phyloP scores from a whole-genome alignment of 2,113 vertebrate genomes.

The Scomber japonicus region DNA sequence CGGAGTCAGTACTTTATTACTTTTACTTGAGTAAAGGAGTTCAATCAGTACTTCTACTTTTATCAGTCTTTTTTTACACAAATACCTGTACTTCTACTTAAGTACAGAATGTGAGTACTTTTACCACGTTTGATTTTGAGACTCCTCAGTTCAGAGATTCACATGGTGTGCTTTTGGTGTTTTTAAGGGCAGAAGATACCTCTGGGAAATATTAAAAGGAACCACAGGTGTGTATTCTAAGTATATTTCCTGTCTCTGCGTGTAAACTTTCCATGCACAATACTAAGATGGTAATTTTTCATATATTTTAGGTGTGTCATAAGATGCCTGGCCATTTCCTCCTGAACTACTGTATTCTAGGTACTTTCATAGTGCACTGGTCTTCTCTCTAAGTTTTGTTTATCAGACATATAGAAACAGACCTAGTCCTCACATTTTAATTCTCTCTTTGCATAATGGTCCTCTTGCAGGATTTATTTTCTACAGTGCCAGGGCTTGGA shows the following conservation, averaged over 20 bases:
- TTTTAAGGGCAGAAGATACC: no score
- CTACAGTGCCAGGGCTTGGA: slow-evolving; percentile 49
- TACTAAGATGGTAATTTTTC: not conserved
- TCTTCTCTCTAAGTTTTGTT: not conserved
- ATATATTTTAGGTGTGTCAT: slow-evolving; percentile 24
- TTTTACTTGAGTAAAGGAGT: no score
- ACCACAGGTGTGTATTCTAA: not conserved
- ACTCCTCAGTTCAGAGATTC: no score
- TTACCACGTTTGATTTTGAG: no score
- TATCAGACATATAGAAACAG: not conserved
- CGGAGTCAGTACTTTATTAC: no score
- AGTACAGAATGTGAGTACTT: no score
- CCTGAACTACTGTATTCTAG: slow-evolving; percentile 40
- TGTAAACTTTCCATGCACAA: not conserved
- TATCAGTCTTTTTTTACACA: no score
- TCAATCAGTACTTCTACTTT: no score
- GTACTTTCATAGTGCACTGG: slow-evolving; percentile 26
- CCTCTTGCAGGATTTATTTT: slow-evolving; percentile 47
- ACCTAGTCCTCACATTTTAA: not conserved
- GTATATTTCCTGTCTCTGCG: not conserved
- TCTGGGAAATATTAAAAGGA: no score
- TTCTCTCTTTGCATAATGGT: not conserved
- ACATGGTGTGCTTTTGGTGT: no score
- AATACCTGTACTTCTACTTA: no score
- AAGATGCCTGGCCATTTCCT: slow-evolving; percentile 46